Conservation (phyloP, 2,797 vertebrate species). For the Eulemur mongoz region DNA sequence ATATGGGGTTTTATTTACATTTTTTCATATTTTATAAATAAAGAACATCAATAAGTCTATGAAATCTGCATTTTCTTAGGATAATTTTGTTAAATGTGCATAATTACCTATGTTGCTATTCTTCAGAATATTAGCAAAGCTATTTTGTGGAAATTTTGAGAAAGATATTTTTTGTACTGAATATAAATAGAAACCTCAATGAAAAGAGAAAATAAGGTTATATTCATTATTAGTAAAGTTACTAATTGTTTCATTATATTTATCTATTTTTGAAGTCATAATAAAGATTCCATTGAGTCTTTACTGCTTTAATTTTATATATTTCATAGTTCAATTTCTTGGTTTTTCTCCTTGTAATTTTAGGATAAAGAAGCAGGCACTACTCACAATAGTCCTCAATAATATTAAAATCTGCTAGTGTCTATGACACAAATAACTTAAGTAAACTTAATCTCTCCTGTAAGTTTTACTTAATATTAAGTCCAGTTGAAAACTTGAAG, state of each 20-base stretch:
- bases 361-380: not conserved
- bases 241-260: not conserved
- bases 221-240: not conserved
- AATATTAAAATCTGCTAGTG: not conserved
- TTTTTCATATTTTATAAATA: not conserved
- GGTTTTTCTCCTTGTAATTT: not conserved
- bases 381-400: not conserved
- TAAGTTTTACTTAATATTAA: not conserved
- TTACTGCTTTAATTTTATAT: not conserved
- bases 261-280: not conserved
- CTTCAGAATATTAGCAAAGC: not conserved
- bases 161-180: not conserved
- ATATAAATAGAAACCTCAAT: not conserved
- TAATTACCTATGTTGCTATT: not conserved
- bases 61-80: not conserved
- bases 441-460: not conserved
- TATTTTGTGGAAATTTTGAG: not conserved
- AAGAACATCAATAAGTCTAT: not conserved
- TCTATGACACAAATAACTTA: not conserved
- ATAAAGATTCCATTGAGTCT: not conserved
- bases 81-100: not conserved
- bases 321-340: not conserved
- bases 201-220: not conserved
- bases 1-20: not conserved
- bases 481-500: not conserved